phyloP scores from a whole-genome alignment of 2,113 vertebrate genomes.

The human (Homo sapiens) region GRCh38 chr1:164723501-164724000 shows the following conservation, averaged over 20 bases:
- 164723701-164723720: conserved; percentile 92
- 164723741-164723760: conserved; percentile 93
- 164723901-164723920: conserved; percentile 74
- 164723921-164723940: conserved; percentile 29
- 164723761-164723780: conserved; percentile 98
- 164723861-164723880: conserved; percentile 94
- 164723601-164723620: conserved; percentile 62
- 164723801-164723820: conserved; percentile 98
- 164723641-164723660: conserved; percentile 48
- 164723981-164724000: neutral
- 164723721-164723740: conserved; percentile 91
- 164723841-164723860: conserved; percentile 99
- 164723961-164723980: neutral
- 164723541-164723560: neutral
- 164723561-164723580: neutral
- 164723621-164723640: conserved; percentile 67
- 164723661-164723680: conserved; percentile 59
- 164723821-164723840: conserved; percentile 99
- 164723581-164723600: neutral
- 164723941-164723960: neutral
- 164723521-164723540: neutral
- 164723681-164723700: conserved; percentile 84
- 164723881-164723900: conserved; percentile 84
- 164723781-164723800: conserved; percentile 91
- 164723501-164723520: neutral